Base-by-base conservation (phyloP, 2,797 vertebrate species). In the Pantherophis vulpinus region DNA sequence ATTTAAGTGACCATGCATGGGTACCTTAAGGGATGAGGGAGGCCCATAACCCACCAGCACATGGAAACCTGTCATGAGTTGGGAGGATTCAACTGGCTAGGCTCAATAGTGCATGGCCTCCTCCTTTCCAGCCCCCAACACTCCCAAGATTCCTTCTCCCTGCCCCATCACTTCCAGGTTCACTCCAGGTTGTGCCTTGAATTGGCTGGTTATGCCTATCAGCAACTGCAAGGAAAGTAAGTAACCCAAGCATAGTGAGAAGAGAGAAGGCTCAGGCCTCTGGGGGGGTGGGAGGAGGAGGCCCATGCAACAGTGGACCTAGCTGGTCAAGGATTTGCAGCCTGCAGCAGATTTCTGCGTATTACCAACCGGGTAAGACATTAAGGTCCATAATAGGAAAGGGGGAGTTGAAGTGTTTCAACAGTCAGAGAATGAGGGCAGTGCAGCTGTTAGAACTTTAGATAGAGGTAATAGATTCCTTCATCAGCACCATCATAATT, bases 221-320 rank as follows among this genome's bases (percentile, higher is more conserved):
- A 37, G 6, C n/a, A 74, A 16, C 66, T 74, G 66, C n/a, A 29
- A 74, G 66, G 66, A 74, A 32, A 74, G 66, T 32, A 70, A 70
- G 2, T 70, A 70, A 70, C n/a, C 66, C n/a, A 32, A 11, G 14
- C 12, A 8, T 74, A 14, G 14, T 74, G n/a, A 2, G n/a, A 32
- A 70, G 29, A 66, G 12, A n/a, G n/a, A 70, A 70, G n/a, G 66
- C 66, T 1, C 5, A 70, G 66, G 13, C n/a, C 16, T 32, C 2
- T 2, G 5, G 5, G 0, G 2, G 2, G 2, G n/a, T n/a, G n/a
- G 66, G 4, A 66, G 29, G n/a, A 2, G 13, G 63, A 70, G 5
- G 63, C 5, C 5, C 63, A 70, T 70, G 66, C n/a, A 70, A 74
- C 66, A 74, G 6, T 37, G 66, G 29, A 74, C 32, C 66, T 74